A percentile compares a stretch with the other conserved stretches of the same genome.
These are phyloP conservation scores for Megaceryle maxima DNA, from an alignment of 2,113 vertebrate genomes.

Conservation along the genomic window DNA sequence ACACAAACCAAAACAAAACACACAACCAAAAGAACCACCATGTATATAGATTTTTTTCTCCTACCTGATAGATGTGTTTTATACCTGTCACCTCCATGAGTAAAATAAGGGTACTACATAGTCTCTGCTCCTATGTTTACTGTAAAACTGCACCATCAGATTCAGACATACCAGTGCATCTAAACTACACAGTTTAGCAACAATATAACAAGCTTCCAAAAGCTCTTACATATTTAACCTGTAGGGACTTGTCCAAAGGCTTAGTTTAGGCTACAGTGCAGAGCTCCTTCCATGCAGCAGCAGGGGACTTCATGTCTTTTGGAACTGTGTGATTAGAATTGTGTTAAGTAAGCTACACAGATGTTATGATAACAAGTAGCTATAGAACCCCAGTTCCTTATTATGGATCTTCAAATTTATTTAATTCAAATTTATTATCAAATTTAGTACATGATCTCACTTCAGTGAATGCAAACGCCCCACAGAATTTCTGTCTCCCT, in stretches of 20 bases:
- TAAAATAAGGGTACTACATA: not conserved
- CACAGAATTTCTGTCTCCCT: not conserved
- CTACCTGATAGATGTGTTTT: not conserved
- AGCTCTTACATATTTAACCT: not conserved
- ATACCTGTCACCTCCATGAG: not conserved
- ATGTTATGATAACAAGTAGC: not conserved
- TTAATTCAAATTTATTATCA: too few relatives aligned
- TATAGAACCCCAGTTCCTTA: not conserved
- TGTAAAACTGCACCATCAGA: not conserved
- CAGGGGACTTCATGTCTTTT: not conserved
- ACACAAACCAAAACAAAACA: not conserved
- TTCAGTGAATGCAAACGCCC: not conserved
- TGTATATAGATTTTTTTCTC: not conserved
- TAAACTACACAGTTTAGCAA: not conserved
- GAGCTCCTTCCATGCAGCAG: not conserved
- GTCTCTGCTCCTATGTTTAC: not conserved
- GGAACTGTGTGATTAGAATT: not conserved
- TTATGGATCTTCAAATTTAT: not conserved
- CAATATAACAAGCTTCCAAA: not conserved
- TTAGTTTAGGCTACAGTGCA: not conserved
- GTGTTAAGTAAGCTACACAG: not conserved
- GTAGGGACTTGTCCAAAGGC: not conserved
- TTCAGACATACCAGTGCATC: not conserved
- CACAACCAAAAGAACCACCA: not conserved
- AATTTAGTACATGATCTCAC: not conserved